phyloP scores from a whole-genome alignment of 92 coral and sea anemone species.

The Porites rus region DNA sequence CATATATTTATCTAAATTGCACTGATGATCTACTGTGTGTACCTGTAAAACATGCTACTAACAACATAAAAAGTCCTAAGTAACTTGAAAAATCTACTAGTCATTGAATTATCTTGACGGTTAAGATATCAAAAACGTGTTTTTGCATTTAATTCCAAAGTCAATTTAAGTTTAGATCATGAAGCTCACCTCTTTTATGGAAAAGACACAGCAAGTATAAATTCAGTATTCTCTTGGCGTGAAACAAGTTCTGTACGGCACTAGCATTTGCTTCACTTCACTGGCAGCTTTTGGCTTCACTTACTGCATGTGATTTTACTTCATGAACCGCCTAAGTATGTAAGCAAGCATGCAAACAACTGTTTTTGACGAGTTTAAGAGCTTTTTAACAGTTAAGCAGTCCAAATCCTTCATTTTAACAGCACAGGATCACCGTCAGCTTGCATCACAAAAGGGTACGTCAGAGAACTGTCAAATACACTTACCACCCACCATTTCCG shows the following conservation, averaged over 20 bases:
- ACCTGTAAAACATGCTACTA: too few species aligned
- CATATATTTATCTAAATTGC: not conserved
- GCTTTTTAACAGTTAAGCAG: conserved; percentile 7
- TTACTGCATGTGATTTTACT: not conserved
- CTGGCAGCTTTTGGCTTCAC: not conserved
- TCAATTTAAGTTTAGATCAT: not conserved
- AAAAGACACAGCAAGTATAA: not conserved
- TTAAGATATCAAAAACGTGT: not conserved
- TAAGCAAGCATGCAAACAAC: too few species aligned
- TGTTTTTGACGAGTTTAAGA: not conserved
- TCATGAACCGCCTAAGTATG: too few species aligned
- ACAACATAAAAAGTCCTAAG: too few species aligned
- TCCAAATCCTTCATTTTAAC: conserved; percentile 8
- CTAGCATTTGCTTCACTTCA: too few species aligned
- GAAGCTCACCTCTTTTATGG: conserved; percentile 10
- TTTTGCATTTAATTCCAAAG: not conserved
- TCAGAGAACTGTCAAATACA: not conserved
- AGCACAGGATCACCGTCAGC: conserved; percentile 18
- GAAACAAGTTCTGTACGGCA: too few species aligned
- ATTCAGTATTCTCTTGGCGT: too few species aligned
- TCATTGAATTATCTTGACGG: too few species aligned
- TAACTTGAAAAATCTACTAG: too few species aligned
- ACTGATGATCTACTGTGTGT: too few species aligned
- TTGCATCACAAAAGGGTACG: not conserved
- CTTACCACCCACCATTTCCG: conserved; percentile 19